Evolutionary conservation across 2,888 invertebrate genomes (phyloP), one percentile per base, ranked within the genome.

Genomic region (Plusia festucae): DNA sequence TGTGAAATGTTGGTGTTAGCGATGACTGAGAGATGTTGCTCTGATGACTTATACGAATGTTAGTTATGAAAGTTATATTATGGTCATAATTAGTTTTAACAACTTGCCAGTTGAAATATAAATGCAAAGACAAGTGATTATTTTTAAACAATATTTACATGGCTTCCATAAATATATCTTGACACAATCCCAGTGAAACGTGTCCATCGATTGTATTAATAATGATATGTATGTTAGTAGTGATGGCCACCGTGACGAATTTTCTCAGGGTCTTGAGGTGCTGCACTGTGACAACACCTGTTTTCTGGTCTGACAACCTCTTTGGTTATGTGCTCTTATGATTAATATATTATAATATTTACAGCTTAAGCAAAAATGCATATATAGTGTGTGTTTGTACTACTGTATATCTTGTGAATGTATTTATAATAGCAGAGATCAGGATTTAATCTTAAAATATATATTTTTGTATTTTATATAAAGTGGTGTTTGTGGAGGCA

Each of bases 21-120:
- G 20, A 58, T 62, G 68, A 63, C 46, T 64, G 73, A 70, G 70
- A 68, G 70, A 70, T 68, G 79, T 69, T 65, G 53, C 53, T 27
- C 51, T 11, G 52, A 60, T 51, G 67, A 60, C 46, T 9, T 30
- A 40, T 57, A 34, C 44, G 46, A 15, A 6, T 34, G 27, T 60
- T 11, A 34, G n/a, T 15, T 30, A n/a, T 13, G 27, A 57, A 13
- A 54, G n/a, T n/a, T 56, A 20, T 57, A 46, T 52, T 34, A 53
- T 34, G 15, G 34, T 40, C 15, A 22, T 16, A n/a, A 60, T 11
- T 8, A 7, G 20, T 52, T 62, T 57, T 30, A 54, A 65, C 30
- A 30, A 53, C 53, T 65, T 61, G 22, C 40, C n/a, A 27, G 8
- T 22, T 53, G 1, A 53, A 51, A 22, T n/a, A 40, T 49, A 16